Evolutionary conservation across 2,797 vertebrate species (phyloP), one percentile per base, ranked within the genome.

Genomic region (Mus spretus): DNA sequence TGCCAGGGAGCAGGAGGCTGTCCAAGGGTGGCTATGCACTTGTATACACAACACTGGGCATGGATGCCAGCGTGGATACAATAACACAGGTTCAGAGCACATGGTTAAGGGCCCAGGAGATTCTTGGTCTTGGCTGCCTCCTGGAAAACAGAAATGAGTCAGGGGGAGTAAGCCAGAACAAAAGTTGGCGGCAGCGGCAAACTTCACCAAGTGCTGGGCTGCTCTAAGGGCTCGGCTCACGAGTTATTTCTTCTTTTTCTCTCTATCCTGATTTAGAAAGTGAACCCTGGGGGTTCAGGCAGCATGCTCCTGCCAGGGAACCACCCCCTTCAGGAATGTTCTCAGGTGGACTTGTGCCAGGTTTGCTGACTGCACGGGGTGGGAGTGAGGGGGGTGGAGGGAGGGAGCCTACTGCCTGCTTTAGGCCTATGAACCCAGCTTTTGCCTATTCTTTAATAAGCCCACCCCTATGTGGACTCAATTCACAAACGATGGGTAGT

Each of bases 241-340:
- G 11, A n/a, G 70, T 53, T 70, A 59, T 59, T 67, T 83, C 55
- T 83, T 84, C 72, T 83, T 86, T 65, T 24, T 34, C 26, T 89
- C 57, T 22, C 57, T 5, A 34, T 91, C 82, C 92, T 72, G 63
- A 81, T 74, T 86, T 87, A 88, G 91, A 95, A 81, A 40, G 31
- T 47, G 65, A 34, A 50, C 37, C 44, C 59, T 0, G 53, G 74
- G 61, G 40, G 37, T 65, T 19, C 24, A 34, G 31, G 44, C 59
- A n/a, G 93, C 28, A 40, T 26, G 57, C 70, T 83, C 47, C 63
- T 53, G 87, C 95, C 37, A 63, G 24, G 20, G 7, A 37, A 34
- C 87, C 40, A 50, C 86, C 72, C 70, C 11, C 82, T 93, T 59
- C 77, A 78, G 61, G 93, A 83, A 82, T n/a, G 57, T n/a, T 81